These are phyloP conservation scores for Zophobas morio DNA, from an alignment of 1,140 invertebrate species.

Conservation along the genomic window DNA sequence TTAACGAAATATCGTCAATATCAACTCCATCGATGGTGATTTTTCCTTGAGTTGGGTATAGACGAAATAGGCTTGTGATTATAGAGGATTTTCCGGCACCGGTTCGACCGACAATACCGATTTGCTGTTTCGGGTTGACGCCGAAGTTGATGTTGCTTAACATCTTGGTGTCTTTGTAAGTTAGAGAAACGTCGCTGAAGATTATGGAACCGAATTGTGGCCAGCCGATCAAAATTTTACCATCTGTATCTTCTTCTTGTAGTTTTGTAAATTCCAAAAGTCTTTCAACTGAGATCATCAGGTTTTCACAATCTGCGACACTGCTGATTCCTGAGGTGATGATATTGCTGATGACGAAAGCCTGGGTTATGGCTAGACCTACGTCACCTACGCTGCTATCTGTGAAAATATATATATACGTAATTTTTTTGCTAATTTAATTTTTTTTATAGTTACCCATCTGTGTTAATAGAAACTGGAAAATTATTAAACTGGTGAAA, in stretches of 20 bases:
- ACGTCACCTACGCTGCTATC: constrained; percentile 75
- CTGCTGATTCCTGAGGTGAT: constrained; percentile 86
- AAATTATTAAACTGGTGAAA: constrained; percentile 78
- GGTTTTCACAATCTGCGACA: constrained; percentile 83
- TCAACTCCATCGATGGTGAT: constrained; percentile 79
- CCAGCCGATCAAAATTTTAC: constrained; percentile 37
- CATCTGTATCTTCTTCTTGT: constrained; percentile 8
- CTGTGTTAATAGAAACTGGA: constrained; percentile 76
- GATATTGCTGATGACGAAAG: constrained; percentile 81
- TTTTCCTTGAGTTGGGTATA: constrained; percentile 74
- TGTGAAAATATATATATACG: background rate
- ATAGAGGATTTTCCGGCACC: constrained; percentile 84
- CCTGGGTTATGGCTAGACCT: constrained; percentile 82
- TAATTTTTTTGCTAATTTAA: no score
- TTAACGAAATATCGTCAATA: constrained; percentile 74
- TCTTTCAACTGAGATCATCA: constrained; percentile 83
- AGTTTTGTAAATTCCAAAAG: constrained; percentile 64
- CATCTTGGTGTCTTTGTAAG: constrained; percentile 79
- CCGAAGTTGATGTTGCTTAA: constrained; percentile 76
- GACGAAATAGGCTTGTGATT: constrained; percentile 80
- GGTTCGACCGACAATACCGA: constrained; percentile 58
- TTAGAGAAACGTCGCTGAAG: constrained; percentile 76
- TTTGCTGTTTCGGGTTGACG: constrained; percentile 75
- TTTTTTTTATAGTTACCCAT: constrained; percentile 19
- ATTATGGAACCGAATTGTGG: constrained; percentile 49